Base-by-base conservation (phyloP, 2,888 invertebrate species). In the Volucella inflata region DNA sequence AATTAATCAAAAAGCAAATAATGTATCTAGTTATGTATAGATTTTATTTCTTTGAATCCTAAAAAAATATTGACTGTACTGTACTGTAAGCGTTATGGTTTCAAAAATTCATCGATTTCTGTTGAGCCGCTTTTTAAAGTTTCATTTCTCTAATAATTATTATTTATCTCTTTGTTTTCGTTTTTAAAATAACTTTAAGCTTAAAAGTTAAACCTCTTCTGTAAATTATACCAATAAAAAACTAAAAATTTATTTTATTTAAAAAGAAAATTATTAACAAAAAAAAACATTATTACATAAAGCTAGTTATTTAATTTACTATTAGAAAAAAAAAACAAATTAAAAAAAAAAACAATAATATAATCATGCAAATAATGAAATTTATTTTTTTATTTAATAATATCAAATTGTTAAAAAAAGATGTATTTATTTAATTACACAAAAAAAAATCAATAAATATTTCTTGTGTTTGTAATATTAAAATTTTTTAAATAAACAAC, bases 51-150 rank as follows among this genome's bases (percentile, higher is more conserved):
- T 6, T 30, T 67, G 40, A 70, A 51, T 84, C 78, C 65, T 80
- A 40, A 70, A 65, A 21, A 30, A 30, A 30, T 30, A 70, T 83
- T 79, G 51, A 79, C 65, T 79, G 78, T 79, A 74, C 57, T 30
- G 30, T 30, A 30, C n/a, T 78, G 77, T 77, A 78, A 83, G 78
- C 84, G 75, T 74, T 72, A 57, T 79, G 62, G 80, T 80, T 88
- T 88, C 87, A 88, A 88, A 89, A 89, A 88, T 89, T 88, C 89
- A 90, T 90, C 89, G 90, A 90, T 90, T 90, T 90, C 90, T 90
- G 88, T 88, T 89, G 83, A 89, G 88, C 89, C 89, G 89, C 89
- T 88, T 88, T 88, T 81, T 79, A 51, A 75, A 53, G 71, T 62
- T 42, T 44, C 40, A 65, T 75, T 83, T 60, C 17, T 64, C 48